Base-by-base conservation (phyloP, 1,140 invertebrate species). In the Wasmannia auropunctata region DNA sequence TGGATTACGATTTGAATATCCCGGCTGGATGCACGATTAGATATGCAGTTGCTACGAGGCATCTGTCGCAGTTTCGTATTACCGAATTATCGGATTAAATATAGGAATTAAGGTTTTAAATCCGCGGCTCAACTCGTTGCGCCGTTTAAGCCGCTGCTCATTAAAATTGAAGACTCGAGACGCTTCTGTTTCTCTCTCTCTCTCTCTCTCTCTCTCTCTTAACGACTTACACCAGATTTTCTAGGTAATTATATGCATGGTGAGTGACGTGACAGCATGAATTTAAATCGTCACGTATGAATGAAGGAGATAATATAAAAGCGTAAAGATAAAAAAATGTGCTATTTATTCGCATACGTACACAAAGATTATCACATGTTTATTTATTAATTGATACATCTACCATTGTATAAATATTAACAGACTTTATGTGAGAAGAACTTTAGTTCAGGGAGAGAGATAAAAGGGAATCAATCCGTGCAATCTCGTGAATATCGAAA, bases 91-190 rank as follows among this genome's bases (percentile, higher is more conserved):
- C 86, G 67, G 70, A 84, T 88, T 88, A 83, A 76, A 81, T 28
- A 72, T 37, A 37, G 70, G 86, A 63, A 88, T 87, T 77, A 76
- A 87, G 63, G 58, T 69, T 65, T 62, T 67, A 62, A 83, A 75
- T 67, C 51, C 70, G 40, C 3, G 28, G 49, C 75, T 75, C 87
- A 75, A 65, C 54, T 87, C 72, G 77, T 86, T 83, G 58, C 63
- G 51, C 67, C 49, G 51, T 70, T 87, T 87, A 85, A 87, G 86
- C 65, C 67, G 80, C 83, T 75, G 70, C 80, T 87, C 87, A 89
- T 89, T 86, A 89, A 89, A 87, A 89, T 87, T 77, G 31, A 87
- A 88, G 72, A 72, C 79, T 63, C 56, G 77, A 51, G 40, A 75
- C 14, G 46, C 31, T 19, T 58, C 37, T 37, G 25, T 77, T 11